Percentiles rank a stretch among this genome's conserved stretches.
These are phyloP conservation scores for Aspiorhynchus laticeps DNA, from an alignment of 2,113 vertebrate species.

Conservation along the genomic window DNA sequence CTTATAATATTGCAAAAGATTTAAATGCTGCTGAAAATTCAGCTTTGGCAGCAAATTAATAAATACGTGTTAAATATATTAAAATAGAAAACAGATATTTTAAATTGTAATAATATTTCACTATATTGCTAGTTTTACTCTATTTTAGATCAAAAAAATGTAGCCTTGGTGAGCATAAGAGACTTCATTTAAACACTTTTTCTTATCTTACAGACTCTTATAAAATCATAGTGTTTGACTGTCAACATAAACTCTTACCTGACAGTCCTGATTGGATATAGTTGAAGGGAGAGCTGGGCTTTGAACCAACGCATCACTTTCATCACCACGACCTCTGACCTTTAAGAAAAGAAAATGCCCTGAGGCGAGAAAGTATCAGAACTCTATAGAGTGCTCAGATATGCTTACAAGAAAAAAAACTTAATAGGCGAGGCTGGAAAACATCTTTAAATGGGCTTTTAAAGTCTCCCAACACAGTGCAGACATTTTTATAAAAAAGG, in stretches of 20 bases:
- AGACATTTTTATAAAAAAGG: not conserved
- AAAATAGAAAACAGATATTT: not conserved
- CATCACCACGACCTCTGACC: constrained; percentile 66
- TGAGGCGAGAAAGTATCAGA: constrained; percentile 59
- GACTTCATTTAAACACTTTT: not conserved
- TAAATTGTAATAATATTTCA: not conserved
- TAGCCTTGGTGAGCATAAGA: not conserved
- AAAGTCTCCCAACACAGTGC: not conserved
- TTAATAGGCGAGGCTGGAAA: not conserved
- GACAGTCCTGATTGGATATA: constrained; percentile 71
- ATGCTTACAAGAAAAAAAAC: constrained; percentile 3
- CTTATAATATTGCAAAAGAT: not conserved
- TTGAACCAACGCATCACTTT: constrained; percentile 66
- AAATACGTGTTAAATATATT: not conserved
- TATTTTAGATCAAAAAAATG: not conserved
- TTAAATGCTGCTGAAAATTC: not conserved
- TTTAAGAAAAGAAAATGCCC: constrained; percentile 84
- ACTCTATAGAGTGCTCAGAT: constrained; percentile 21
- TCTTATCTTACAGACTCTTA: no score
- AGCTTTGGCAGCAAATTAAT: not conserved
- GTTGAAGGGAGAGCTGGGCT: constrained; percentile 76
- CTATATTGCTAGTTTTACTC: not conserved
- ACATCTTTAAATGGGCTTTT: not conserved
- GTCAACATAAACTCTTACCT: constrained; percentile 69
- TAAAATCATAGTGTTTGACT: not conserved